Evolutionary conservation across 2,888 invertebrate genomes (phyloP).

Genomic region (Eubasilissa splendida): DNA sequence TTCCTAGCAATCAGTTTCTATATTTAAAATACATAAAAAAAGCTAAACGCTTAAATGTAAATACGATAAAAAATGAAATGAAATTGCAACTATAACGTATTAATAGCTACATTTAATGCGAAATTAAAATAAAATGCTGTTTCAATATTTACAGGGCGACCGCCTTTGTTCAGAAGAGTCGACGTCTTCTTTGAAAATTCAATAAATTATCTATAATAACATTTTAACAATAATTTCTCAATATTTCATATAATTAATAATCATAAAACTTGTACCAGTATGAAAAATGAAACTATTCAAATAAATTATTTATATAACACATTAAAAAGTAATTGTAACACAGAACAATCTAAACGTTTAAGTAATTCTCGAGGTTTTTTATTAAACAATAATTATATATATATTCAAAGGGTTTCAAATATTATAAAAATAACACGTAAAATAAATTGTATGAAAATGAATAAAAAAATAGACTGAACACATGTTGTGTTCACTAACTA

Average conservation of each 20-base stretch:
- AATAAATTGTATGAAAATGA: conserved; percentile 23
- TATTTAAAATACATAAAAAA: conserved; percentile 52
- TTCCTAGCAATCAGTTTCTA: conserved; percentile 46
- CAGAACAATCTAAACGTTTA: conserved; percentile 47
- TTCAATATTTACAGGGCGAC: conserved; percentile 52
- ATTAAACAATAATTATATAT: conserved; percentile 18
- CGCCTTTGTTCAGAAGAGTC: conserved; percentile 36
- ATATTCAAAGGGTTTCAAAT: conserved; percentile 1
- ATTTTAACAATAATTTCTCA: conserved; percentile 56
- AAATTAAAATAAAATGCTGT: conserved; percentile 53
- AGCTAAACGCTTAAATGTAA: conserved; percentile 50
- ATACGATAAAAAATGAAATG: conserved; percentile 43
- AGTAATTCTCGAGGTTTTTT: conserved; percentile 51
- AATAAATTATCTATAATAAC: conserved; percentile 58
- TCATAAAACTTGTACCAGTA: conserved; percentile 56
- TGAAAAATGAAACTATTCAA: conserved; percentile 54
- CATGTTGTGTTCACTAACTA: conserved; percentile 18
- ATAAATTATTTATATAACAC: conserved; percentile 51
- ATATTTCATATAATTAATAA: conserved; percentile 54
- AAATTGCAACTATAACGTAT: conserved; percentile 47
- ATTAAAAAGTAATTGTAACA: conserved; percentile 49
- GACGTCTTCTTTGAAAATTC: conserved; percentile 42
- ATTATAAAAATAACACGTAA: conserved; percentile 22
- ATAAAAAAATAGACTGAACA: conserved; percentile 18
- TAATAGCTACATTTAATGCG: conserved; percentile 50